Evolutionary conservation across 2,888 invertebrate species (phyloP).

Genomic region (Cyclophora albipunctata): DNA sequence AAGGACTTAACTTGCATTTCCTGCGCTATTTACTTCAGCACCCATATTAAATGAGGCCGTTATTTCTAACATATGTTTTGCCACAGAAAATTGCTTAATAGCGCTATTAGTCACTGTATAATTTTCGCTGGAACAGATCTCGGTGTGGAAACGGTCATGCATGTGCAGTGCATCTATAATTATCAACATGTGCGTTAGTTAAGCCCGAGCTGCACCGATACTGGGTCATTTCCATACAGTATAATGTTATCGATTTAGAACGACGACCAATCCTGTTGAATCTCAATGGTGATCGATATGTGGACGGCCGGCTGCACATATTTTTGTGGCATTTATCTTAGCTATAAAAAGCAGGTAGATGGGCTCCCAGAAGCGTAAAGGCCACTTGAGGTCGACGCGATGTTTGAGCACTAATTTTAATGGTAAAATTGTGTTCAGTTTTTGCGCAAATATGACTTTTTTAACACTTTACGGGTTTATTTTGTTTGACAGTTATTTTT

Average conservation of each 20-base stretch:
- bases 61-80: constrained; percentile 13
- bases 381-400: constrained; percentile 41
- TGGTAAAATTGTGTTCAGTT: constrained; percentile 34
- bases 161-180: constrained; percentile 42
- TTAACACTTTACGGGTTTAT: constrained; percentile 7
- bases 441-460: constrained; percentile 35
- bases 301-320: constrained; percentile 50
- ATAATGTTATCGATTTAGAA: constrained; percentile 45
- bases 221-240: constrained; percentile 45
- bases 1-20: constrained; percentile 4
- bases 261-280: constrained; percentile 35
- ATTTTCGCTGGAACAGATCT: constrained; percentile 25
- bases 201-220: constrained; percentile 35
- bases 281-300: constrained; percentile 41
- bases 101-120: constrained; percentile 18
- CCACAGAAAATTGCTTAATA: constrained; percentile 19
- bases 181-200: constrained; percentile 17
- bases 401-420: constrained; percentile 31
- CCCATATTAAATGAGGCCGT: constrained; percentile 13
- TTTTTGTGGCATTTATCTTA: constrained; percentile 51
- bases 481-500: constrained; percentile 1
- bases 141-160: constrained; percentile 27
- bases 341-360: constrained; percentile 69
- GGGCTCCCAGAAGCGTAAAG: constrained; percentile 54
- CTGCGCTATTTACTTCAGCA: constrained; percentile 9